Percentiles rank a stretch among this genome's conserved stretches.
phyloP scores from a whole-genome alignment of 2,888 invertebrate genomes.

The Meteorus cinctellus region DNA sequence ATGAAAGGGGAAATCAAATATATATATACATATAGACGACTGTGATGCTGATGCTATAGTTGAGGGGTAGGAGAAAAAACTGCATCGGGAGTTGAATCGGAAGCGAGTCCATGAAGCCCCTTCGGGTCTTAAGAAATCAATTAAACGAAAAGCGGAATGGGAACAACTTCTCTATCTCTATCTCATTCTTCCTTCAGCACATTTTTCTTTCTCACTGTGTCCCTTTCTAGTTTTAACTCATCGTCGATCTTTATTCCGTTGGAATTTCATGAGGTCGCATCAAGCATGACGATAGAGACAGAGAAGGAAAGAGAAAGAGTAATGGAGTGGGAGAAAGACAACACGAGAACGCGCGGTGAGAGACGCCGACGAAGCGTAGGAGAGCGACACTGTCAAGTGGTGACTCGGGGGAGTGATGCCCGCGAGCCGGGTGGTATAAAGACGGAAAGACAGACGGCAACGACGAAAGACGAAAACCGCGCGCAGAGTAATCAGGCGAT shows the following conservation, averaged over 20 bases:
- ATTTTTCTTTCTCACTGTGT: neutral
- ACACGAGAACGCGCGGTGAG: neutral
- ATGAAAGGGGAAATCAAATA: slow-evolving; percentile 12
- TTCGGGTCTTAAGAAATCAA: slow-evolving; percentile 70
- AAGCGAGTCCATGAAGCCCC: slow-evolving; percentile 62
- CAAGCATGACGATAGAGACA: neutral
- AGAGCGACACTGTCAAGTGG: slow-evolving; percentile 41
- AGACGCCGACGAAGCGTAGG: too few relatives aligned
- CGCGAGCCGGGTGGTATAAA: slow-evolving; percentile 47
- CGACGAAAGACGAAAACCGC: slow-evolving; percentile 67
- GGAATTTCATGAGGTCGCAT: neutral
- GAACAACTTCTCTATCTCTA: slow-evolving; percentile 17
- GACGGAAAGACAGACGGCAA: slow-evolving; percentile 59
- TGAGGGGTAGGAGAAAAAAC: slow-evolving; percentile 49
- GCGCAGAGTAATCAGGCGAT: slow-evolving; percentile 66
- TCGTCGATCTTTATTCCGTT: neutral
- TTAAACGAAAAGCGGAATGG: slow-evolving; percentile 58
- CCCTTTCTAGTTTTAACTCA: neutral
- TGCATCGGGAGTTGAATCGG: slow-evolving; percentile 58
- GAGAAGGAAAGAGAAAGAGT: neutral
- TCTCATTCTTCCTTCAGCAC: neutral
- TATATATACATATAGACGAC: neutral
- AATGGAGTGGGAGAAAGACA: neutral
- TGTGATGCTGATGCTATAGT: slow-evolving; percentile 39
- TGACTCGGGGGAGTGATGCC: slow-evolving; percentile 24